Evolutionary conservation across 2,113 vertebrate species (phyloP).

Genomic region (Smithornis capensis): DNA sequence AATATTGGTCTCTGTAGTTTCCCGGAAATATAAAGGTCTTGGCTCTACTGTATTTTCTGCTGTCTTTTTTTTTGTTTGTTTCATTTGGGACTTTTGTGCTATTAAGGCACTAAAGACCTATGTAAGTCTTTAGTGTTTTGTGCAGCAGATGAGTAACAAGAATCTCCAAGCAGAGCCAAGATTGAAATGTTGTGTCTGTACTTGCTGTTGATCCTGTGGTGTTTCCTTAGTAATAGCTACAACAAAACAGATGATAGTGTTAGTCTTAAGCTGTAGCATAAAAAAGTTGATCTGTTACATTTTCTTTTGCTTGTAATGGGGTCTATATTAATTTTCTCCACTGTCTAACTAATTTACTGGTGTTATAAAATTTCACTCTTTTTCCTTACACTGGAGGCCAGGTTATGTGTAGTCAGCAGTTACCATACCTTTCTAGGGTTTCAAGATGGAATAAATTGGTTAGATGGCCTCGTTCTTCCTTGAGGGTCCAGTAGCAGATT

Average conservation of each 20-base stretch:
- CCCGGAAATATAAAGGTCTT: not conserved
- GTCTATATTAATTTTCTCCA: not conserved
- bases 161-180: not conserved
- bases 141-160: not conserved
- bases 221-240: not conserved
- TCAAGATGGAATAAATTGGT: constrained; percentile 12
- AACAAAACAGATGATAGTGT: not conserved
- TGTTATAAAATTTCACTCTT: not conserved
- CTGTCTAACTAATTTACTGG: not conserved
- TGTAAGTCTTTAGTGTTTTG: not conserved
- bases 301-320: not conserved
- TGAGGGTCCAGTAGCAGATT: not conserved
- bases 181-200: not conserved
- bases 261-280: not conserved
- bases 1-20: not conserved
- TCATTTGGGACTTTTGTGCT: not conserved
- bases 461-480: constrained; percentile 12
- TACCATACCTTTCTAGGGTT: not conserved
- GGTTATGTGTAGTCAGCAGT: not conserved
- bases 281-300: not conserved
- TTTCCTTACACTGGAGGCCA: not conserved
- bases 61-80: not conserved
- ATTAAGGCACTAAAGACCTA: not conserved
- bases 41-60: not conserved
- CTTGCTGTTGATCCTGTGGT: not conserved